A percentile compares a stretch with the other conserved stretches of the same genome.
Conservation (phyloP, 2,113 vertebrate species). For the Salvelinus fontinalis region DNA sequence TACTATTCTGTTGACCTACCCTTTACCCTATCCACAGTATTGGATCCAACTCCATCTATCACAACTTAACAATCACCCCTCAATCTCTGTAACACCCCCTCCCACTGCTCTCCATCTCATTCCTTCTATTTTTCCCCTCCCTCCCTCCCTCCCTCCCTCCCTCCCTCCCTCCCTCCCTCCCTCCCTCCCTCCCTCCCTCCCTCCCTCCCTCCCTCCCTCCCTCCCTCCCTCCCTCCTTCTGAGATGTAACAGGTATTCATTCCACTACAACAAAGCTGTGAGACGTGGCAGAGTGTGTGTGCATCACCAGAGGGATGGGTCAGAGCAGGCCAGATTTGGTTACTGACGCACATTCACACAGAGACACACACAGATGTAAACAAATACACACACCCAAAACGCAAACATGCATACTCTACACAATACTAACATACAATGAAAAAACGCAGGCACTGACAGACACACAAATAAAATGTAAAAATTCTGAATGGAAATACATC, state of each 20-base stretch:
- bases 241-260: conserved; percentile 24
- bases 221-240: not conserved
- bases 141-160: no score
- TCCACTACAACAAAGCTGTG: conserved; percentile 18
- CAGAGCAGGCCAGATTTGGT: conserved; percentile 35
- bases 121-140: no score
- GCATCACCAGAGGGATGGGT: conserved; percentile 16
- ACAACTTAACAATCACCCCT: no score
- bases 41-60: no score
- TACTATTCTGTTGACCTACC: no score
- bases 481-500: not conserved
- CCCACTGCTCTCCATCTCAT: no score
- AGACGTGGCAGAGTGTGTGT: conserved; percentile 32
- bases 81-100: no score
- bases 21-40: no score
- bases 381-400: not conserved
- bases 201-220: no score
- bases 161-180: not conserved
- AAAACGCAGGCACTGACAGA: not conserved
- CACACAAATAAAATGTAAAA: not conserved
- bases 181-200: not conserved
- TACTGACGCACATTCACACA: conserved; percentile 45
- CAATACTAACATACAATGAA: not conserved
- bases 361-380: conserved; percentile 22
- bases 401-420: not conserved